Base-by-base conservation (phyloP, 1,140 invertebrate species). In the Lasioglossum baleicum region DNA sequence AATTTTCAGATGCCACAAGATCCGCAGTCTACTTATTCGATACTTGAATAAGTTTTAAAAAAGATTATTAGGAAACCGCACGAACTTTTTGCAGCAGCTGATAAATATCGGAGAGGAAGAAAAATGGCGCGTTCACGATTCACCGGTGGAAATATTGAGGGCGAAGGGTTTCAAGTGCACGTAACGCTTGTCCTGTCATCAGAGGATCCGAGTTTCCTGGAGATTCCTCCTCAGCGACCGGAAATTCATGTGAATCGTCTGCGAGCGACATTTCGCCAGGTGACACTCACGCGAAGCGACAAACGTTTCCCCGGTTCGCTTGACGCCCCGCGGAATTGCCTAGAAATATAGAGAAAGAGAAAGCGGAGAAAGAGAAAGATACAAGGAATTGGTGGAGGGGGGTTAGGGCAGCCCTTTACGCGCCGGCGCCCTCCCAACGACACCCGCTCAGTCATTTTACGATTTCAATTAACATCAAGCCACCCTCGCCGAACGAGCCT, bases 401-500 rank as follows among this genome's bases (percentile, higher is more conserved):
- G 13, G 51, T 26, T 13, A 48, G 17, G 44, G 3, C n/a, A 51
- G 44, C 65, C n/a, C 42, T 13, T 67, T 26, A 4, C 13, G 65
- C 26, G 22, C 26, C 26, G 53, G 20, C 56, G 15, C 75, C 67
- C 75, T 63, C 40, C 35, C 44, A 15, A 42, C 60, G 70, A 42
- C 64, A 40, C 22, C 75, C 77, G 75, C 51, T 86, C 60, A 68
- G 64, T 61, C 70, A 80, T 83, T 87, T 79, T 86, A 86, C 84
- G 87, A 89, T 89, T 90, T 89, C 84, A 89, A 89, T 90, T 89
- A 90, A 88, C 82, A 77, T 63, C 63, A 61, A 72, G 58, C 67
- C 71, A 65, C 68, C 75, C 76, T 65, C 42, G 64, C 58, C 66
- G 42, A 48, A 51, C 44, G 17, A 35, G 13, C 13, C 2, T 51